Percentiles rank a stretch among this genome's conserved stretches.
phyloP scores from a whole-genome alignment of 2,113 vertebrate genomes.

The Chamaea fasciata region DNA sequence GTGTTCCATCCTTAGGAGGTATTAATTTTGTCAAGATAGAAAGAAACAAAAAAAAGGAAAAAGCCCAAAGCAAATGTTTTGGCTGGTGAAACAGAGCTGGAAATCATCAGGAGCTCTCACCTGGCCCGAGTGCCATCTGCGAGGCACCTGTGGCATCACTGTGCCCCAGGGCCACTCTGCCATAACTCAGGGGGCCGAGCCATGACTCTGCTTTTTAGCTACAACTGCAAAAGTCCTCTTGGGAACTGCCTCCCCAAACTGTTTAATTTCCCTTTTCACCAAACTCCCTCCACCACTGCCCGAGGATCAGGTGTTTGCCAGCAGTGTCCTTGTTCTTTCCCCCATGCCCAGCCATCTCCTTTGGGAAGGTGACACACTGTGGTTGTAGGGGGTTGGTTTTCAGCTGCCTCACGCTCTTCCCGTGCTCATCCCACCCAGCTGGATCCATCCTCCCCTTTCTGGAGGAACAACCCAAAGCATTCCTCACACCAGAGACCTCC shows the following conservation, averaged over 20 bases:
- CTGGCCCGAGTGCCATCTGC: background rate
- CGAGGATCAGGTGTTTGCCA: background rate
- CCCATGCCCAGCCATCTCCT: background rate
- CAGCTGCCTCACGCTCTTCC: background rate
- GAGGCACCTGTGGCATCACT: background rate
- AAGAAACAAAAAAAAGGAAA: background rate
- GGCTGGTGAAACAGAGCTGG: background rate
- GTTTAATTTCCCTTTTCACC: background rate
- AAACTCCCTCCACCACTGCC: background rate
- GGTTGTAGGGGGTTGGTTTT: background rate
- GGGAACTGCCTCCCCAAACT: background rate
- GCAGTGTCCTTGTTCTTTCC: background rate
- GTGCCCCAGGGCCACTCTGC: background rate
- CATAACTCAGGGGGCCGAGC: accelerated
- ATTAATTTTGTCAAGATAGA: background rate
- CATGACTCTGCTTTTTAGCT: accelerated
- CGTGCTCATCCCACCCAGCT: background rate
- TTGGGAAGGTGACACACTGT: background rate
- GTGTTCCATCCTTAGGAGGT: background rate
- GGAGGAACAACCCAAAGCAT: background rate
- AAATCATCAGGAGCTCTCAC: background rate
- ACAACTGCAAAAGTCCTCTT: background rate
- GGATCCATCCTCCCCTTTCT: background rate
- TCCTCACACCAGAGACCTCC: background rate
- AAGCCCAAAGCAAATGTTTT: background rate